Base-by-base conservation (phyloP, 2,888 invertebrate genomes). In the Diaprepes abbreviatus region DNA sequence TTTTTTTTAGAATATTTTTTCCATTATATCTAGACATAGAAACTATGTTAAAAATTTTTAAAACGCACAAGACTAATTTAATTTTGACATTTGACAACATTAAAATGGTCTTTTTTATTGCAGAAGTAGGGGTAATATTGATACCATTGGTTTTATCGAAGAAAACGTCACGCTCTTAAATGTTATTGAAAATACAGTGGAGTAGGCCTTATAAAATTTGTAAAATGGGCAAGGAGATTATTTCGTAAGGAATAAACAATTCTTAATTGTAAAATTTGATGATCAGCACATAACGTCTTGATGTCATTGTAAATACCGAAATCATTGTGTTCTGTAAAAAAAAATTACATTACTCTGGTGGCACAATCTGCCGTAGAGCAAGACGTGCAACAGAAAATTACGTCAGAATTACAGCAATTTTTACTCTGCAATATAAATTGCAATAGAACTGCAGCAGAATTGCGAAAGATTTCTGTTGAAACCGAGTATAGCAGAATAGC, bases 1-100 rank as follows among this genome's bases (percentile, higher is more conserved):
- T 62, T 57, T 63, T 54, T 62, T 63, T 63, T 63, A 52, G 52
- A 52, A 64, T 43, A 55, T 55, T 36, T 64, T 60, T 64, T 55
- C 31, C 19, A 21, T 62, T 52, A 35, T 33, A 36, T 38, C 50
- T 64, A 64, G 45, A 64, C 21, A 60, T 48, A 60, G 58, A 58
- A 58, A 43, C 43, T 58, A 58, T 43, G 31, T 58, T 43, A 43
- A 58, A 58, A 43, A 31, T 4, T 58, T 31, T 43, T 17, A 43
- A 58, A 57, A 43, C 40, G 21, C 38, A 24, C 38, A 17, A 57
- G 40, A 58, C 40, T 43, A 50, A 24, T 50, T 50, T 28, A 50
- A 50, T 50, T 50, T 50, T 28, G 48, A 50, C 7, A 6, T 9
- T 9, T 1, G 48, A 16, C 48, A 50, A 24, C 1, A 50, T 50